Evolutionary conservation across 2,797 vertebrate genomes (phyloP).

Genomic region (Arnoldichthys spilopterus): DNA sequence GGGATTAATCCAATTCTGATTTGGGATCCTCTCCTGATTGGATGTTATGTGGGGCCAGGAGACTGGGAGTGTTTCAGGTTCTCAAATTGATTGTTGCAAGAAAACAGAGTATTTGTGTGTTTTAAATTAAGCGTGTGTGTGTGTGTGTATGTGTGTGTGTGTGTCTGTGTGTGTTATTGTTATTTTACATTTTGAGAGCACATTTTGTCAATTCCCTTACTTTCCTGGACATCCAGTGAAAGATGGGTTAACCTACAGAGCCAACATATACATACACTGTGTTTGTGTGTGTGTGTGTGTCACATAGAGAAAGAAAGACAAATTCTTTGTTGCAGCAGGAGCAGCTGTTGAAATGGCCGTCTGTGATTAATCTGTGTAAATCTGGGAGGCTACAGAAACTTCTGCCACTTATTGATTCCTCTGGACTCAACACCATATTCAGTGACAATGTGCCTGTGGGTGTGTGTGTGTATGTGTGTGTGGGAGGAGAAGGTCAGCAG

Average conservation of each 20-base stretch:
- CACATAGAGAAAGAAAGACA: no score
- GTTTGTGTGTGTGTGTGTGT: conserved; percentile 20
- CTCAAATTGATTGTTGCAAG: conserved; percentile 62
- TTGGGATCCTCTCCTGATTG: conserved; percentile 65
- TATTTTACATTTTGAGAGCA: no score
- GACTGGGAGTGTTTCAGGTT: conserved; percentile 62
- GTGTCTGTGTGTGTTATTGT: neutral
- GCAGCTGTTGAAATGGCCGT: neutral
- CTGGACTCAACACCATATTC: conserved; percentile 31
- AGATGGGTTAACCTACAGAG: no score
- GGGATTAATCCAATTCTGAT: conserved; percentile 79
- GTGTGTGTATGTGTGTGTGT: conserved; percentile 36
- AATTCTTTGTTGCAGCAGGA: neutral
- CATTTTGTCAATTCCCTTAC: no score
- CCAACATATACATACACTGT: no score
- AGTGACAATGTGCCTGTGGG: neutral
- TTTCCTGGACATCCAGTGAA: no score
- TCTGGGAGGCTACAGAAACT: conserved; percentile 12
- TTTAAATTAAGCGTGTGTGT: conserved; percentile 54
- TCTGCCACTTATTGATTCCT: conserved; percentile 42
- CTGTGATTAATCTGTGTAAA: conserved; percentile 47
- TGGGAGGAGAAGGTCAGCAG: conserved; percentile 2
- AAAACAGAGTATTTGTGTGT: neutral
- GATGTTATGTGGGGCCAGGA: conserved; percentile 63
- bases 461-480: neutral